phyloP scores from a whole-genome alignment of 2,797 vertebrate species.

The Tiaroga cobitis region DNA sequence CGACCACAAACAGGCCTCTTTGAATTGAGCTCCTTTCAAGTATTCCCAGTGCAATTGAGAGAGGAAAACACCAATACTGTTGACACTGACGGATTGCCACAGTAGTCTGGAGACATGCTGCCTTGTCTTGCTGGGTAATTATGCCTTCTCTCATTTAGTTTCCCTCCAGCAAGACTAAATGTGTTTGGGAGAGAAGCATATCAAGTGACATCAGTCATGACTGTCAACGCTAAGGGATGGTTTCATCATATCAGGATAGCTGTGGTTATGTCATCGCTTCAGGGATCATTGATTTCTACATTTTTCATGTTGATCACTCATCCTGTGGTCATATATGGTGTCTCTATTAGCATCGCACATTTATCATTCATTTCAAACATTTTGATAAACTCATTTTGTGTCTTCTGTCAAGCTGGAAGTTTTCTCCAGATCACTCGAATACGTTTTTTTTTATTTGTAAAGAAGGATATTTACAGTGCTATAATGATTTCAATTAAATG shows the following conservation, averaged over 20 bases:
- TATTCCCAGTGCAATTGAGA: conserved; percentile 19
- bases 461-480: neutral
- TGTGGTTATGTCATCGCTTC: conserved; percentile 24
- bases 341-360: neutral
- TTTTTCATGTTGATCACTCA: conserved; percentile 20
- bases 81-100: conserved; percentile 43
- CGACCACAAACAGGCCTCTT: neutral
- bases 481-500: neutral
- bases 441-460: too few relatives aligned
- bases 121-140: conserved; percentile 48
- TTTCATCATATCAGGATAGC: conserved; percentile 32
- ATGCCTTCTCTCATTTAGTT: conserved; percentile 47
- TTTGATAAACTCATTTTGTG: neutral
- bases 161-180: conserved; percentile 43
- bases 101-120: conserved; percentile 42
- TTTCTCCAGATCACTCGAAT: neutral
- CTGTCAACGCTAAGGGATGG: conserved; percentile 26
- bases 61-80: conserved; percentile 24
- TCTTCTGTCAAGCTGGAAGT: neutral
- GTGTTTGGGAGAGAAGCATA: conserved; percentile 41
- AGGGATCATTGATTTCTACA: conserved; percentile 29
- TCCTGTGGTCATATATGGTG: neutral
- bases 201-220: conserved; percentile 29
- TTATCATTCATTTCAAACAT: neutral
- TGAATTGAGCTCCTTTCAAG: conserved; percentile 13